A percentile compares a stretch with the other conserved stretches of the same genome.
phyloP scores from a whole-genome alignment of 1,140 invertebrate genomes.

The Microplitis mediator region DNA sequence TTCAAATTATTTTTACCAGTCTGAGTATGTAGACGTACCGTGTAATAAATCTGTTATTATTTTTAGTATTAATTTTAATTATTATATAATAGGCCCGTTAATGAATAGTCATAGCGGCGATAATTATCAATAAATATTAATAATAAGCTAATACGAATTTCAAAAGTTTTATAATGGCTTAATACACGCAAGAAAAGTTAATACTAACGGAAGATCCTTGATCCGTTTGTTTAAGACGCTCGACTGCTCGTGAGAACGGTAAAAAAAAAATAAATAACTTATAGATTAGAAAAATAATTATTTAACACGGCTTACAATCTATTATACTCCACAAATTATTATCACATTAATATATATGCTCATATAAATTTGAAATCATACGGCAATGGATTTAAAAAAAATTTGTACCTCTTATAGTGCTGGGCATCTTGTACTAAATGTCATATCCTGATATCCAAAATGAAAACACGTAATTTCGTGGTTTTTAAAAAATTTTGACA shows the following conservation, averaged over 20 bases:
- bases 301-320: neutral
- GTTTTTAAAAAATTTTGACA: neutral
- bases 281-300: constrained; percentile 6
- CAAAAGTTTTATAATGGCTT: too few species aligned
- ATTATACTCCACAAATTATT: neutral
- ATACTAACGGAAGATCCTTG: constrained; percentile 47
- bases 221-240: constrained; percentile 45
- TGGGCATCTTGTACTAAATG: constrained; percentile 61
- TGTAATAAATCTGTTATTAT: neutral
- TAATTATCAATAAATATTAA: too few species aligned
- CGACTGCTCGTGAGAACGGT: constrained; percentile 45
- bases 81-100: too few species aligned
- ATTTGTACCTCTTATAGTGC: constrained; percentile 64
- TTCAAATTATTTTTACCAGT: too few species aligned
- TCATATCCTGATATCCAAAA: constrained; percentile 57
- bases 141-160: too few species aligned
- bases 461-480: constrained; percentile 14
- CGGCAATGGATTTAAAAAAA: neutral
- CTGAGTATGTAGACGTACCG: neutral
- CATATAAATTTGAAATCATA: neutral
- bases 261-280: constrained; percentile 42
- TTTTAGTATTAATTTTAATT: too few species aligned
- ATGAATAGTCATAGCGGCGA: too few species aligned
- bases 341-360: too few species aligned
- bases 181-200: constrained; percentile 21